A percentile compares a stretch with the other conserved stretches of the same genome.
These are phyloP conservation scores for Temnothorax ravouxi DNA, from an alignment of 2,888 invertebrate genomes.

Conservation along the genomic window DNA sequence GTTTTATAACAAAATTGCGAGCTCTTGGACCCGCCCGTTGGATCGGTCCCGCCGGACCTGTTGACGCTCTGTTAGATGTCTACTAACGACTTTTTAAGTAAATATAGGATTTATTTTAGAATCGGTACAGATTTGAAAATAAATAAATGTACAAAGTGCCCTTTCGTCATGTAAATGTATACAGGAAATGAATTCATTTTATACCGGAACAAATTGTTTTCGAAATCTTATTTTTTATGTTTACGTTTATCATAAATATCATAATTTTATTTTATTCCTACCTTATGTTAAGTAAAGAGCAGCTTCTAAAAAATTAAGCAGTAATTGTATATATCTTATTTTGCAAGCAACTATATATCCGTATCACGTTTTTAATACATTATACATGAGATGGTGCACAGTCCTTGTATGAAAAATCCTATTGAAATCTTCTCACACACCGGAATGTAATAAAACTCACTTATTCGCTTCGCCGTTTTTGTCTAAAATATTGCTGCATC, in stretches of 20 bases:
- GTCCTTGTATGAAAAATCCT: neutral
- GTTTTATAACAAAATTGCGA: constrained; percentile 37
- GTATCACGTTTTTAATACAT: neutral
- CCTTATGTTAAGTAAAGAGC: neutral
- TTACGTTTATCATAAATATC: neutral
- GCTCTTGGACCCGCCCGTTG: neutral
- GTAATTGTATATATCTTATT: neutral
- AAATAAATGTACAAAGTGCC: neutral
- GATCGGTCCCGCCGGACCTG: neutral
- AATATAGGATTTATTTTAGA: neutral
- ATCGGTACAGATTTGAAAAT: neutral
- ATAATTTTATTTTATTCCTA: neutral
- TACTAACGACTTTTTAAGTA: constrained; percentile 14
- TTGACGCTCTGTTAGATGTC: neutral
- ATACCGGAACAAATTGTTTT: neutral
- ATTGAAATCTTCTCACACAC: neutral
- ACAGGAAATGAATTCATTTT: neutral
- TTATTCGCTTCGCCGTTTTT: neutral
- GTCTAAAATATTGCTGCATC: neutral
- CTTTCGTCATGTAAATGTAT: neutral
- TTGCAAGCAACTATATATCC: neutral
- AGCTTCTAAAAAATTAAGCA: neutral
- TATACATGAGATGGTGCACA: neutral
- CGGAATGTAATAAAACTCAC: neutral
- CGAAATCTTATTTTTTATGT: neutral